These are phyloP conservation scores for Calcarius lapponicus DNA, from an alignment of 2,797 vertebrate genomes.

Conservation along the genomic window DNA sequence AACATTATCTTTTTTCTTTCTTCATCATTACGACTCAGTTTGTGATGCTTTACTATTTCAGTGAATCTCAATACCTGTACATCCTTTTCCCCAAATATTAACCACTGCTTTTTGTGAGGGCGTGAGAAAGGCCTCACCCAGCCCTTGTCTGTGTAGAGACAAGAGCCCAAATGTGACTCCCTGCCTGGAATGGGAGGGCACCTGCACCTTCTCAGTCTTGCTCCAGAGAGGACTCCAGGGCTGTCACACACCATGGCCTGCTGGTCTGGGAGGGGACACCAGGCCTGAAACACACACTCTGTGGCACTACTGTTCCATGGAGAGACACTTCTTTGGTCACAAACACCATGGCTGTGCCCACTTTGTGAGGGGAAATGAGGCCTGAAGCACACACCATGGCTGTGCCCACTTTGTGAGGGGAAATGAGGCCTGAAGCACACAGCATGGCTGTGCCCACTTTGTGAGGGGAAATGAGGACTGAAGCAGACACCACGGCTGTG, in stretches of 20 bases:
- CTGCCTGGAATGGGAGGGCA: background rate
- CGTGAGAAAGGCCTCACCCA: background rate
- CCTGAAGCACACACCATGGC: background rate
- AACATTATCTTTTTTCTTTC: background rate
- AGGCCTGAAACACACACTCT: background rate
- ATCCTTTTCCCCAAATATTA: background rate
- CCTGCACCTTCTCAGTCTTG: rapidly evolving
- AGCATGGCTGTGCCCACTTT: background rate
- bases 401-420: background rate
- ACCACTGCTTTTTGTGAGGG: background rate
- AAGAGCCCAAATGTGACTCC: rapidly evolving
- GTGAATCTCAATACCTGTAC: background rate
- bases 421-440: background rate
- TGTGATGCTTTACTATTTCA: background rate
- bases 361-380: background rate
- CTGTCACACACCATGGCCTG: background rate
- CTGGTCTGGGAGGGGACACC: background rate
- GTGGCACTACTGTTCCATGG: rapidly evolving
- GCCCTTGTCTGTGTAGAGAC: background rate
- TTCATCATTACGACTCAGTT: background rate
- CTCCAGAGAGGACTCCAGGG: rapidly evolving
- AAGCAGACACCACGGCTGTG: background rate
- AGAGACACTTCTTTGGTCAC: rapidly evolving
- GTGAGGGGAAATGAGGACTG: background rate
- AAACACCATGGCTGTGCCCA: rapidly evolving